Evolutionary conservation across 2,888 invertebrate species (phyloP).

Genomic region (Ornithoptera priamus): DNA sequence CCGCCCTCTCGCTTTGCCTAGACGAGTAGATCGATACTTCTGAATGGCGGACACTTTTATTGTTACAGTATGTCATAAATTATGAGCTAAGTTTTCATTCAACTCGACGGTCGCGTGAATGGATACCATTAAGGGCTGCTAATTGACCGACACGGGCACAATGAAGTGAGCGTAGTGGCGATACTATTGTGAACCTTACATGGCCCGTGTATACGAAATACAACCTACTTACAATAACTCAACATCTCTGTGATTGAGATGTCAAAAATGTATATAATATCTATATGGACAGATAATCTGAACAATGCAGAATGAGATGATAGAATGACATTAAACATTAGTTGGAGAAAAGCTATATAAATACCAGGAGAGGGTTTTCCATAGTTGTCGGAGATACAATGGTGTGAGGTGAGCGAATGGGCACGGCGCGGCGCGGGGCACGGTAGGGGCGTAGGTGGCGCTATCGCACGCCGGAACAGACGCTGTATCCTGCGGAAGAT

Average conservation of each 20-base stretch:
- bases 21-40: conserved; percentile 32
- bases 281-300: neutral
- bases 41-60: conserved; percentile 44
- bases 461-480: conserved; percentile 57
- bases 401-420: conserved; percentile 10
- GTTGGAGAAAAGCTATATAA: neutral
- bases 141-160: conserved; percentile 60
- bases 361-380: neutral
- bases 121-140: conserved; percentile 66
- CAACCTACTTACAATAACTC: conserved; percentile 4
- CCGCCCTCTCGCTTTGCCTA: conserved; percentile 36
- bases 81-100: conserved; percentile 55
- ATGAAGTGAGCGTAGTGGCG: conserved; percentile 55
- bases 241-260: neutral
- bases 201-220: conserved; percentile 34
- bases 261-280: neutral
- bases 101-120: conserved; percentile 60
- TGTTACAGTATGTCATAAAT: conserved; percentile 43
- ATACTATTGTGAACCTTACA: conserved; percentile 39
- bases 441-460: conserved; percentile 46
- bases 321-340: neutral
- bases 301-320: neutral
- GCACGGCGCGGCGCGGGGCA: conserved; percentile 20
- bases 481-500: conserved; percentile 51
- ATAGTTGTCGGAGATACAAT: conserved; percentile 19